These are phyloP conservation scores for Heliconius aoede DNA, from an alignment of 2,888 invertebrate species.

Conservation along the genomic window DNA sequence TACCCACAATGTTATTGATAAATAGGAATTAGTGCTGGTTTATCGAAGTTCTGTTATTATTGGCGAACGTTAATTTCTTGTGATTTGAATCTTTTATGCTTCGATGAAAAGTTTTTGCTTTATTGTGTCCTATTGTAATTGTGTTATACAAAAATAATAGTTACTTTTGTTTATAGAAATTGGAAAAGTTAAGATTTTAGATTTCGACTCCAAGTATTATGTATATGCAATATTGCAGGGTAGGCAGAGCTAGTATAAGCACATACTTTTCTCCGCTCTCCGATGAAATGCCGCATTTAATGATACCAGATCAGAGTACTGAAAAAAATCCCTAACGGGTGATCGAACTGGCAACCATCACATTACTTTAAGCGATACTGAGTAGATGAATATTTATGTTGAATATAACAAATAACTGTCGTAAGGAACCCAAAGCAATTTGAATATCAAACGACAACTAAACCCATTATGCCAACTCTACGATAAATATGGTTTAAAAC, in stretches of 20 bases:
- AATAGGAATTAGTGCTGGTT: conserved; percentile 59
- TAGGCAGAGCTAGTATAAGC: not conserved
- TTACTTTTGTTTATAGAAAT: too few species aligned
- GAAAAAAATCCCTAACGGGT: not conserved
- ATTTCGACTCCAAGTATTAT: too few species aligned
- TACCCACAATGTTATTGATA: conserved; percentile 73
- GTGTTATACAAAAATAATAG: not conserved
- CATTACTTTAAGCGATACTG: too few species aligned
- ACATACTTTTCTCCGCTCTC: not conserved
- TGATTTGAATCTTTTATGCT: conserved; percentile 35
- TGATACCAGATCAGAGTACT: too few species aligned
- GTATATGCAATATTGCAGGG: not conserved
- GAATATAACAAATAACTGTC: too few species aligned
- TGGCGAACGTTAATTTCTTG: conserved; percentile 62
- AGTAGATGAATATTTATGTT: too few species aligned
- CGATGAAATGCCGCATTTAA: too few species aligned
- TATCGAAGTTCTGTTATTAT: conserved; percentile 68
- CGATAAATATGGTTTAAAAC: not conserved
- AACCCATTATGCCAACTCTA: not conserved
- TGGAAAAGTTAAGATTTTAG: too few species aligned
- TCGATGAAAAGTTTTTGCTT: not conserved
- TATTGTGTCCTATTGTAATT: not conserved
- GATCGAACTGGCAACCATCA: not conserved
- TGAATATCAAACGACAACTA: conserved; percentile 1
- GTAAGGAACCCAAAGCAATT: not conserved